These are phyloP conservation scores for Octodon degus DNA, from an alignment of 2,113 vertebrate genomes.

Conservation along the genomic window DNA sequence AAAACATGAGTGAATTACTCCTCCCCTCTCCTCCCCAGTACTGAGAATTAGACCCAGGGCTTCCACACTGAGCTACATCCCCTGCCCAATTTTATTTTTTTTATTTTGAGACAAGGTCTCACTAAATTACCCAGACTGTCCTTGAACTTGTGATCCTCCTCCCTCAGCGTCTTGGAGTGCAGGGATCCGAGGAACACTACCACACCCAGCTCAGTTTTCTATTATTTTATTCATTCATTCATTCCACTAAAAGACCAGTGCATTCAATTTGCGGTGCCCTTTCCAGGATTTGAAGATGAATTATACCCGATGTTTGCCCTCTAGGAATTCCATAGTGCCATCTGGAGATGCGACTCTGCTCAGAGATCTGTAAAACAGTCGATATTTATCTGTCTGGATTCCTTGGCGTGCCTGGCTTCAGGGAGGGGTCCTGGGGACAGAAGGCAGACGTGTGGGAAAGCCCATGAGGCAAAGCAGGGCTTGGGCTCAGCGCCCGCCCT, in stretches of 20 bases:
- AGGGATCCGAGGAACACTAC: not conserved
- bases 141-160: not conserved
- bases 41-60: not conserved
- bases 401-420: not conserved
- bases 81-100: not conserved
- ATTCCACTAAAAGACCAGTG: constrained; percentile 3
- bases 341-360: not conserved
- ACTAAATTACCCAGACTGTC: not conserved
- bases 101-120: not conserved
- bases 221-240: constrained; percentile 20
- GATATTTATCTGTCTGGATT: not conserved
- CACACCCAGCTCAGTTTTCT: not conserved
- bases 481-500: not conserved
- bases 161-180: not conserved
- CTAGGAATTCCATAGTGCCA: not conserved
- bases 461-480: not conserved
- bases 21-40: not conserved
- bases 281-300: not conserved
- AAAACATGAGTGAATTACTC: not conserved
- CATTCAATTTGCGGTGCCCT: not conserved
- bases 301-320: not conserved
- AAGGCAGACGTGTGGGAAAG: not conserved
- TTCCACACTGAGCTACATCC: not conserved
- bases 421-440: not conserved
- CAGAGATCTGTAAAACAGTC: not conserved